These are phyloP conservation scores for Cyclina sinensis DNA, from an alignment of 1,140 invertebrate genomes.

Conservation along the genomic window DNA sequence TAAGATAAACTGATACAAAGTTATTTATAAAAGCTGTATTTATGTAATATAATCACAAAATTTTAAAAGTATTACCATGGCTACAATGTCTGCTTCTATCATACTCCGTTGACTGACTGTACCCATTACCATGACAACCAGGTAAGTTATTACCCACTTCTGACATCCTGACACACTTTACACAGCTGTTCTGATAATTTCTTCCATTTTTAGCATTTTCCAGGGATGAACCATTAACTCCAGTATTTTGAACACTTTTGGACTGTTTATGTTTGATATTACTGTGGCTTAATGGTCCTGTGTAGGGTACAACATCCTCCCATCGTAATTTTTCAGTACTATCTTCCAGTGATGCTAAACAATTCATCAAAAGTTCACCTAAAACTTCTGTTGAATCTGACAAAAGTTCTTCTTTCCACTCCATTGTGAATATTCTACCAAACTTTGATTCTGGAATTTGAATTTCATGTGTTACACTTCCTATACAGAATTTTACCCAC, in stretches of 20 bases:
- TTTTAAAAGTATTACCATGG: no score
- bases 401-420: constrained; percentile 26
- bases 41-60: no score
- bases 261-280: not conserved
- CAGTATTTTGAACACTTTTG: not conserved
- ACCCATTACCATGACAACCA: not conserved
- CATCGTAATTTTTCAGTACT: constrained; percentile 16
- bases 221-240: not conserved
- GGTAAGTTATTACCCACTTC: not conserved
- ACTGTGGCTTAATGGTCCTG: not conserved
- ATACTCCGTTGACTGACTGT: not conserved
- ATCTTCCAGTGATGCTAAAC: constrained; percentile 3
- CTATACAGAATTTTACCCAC: constrained; percentile 31
- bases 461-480: not conserved
- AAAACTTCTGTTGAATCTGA: not conserved
- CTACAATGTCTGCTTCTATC: not conserved
- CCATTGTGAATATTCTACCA: constrained; percentile 60
- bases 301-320: not conserved
- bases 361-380: constrained; percentile 1
- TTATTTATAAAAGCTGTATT: no score
- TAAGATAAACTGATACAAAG: no score
- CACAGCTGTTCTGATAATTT: constrained; percentile 32
- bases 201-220: constrained; percentile 5
- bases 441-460: constrained; percentile 24
- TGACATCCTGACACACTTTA: constrained; percentile 21